phyloP scores from a whole-genome alignment of 2,888 invertebrate genomes.

The Chrysina gloriosa region DNA sequence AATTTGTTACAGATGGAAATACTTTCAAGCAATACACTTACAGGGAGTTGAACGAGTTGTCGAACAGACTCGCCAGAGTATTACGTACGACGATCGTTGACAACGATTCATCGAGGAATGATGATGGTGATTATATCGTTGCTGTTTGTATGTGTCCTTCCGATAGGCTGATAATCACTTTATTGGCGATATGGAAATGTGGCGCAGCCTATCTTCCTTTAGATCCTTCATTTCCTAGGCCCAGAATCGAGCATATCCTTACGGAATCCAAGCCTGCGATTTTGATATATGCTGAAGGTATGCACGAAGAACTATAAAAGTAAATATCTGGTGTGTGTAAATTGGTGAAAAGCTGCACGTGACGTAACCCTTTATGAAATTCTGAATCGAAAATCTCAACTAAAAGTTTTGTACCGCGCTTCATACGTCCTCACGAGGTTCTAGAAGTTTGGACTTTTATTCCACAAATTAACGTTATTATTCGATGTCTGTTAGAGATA shows the following conservation, averaged over 20 bases:
- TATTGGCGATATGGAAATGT: slow-evolving; percentile 82
- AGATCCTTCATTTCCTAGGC: slow-evolving; percentile 77
- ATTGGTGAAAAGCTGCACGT: too few relatives aligned
- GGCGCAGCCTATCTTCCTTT: slow-evolving; percentile 89
- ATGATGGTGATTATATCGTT: slow-evolving; percentile 79
- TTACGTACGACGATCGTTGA: slow-evolving; percentile 65
- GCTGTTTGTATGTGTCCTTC: slow-evolving; percentile 85
- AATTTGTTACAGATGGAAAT: slow-evolving; percentile 54
- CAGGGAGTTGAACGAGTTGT: slow-evolving; percentile 68
- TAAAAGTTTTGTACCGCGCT: too few relatives aligned
- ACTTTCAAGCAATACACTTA: slow-evolving; percentile 63
- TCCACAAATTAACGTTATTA: too few relatives aligned
- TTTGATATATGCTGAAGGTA: slow-evolving; percentile 75
- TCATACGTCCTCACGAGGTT: too few relatives aligned
- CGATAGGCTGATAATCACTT: slow-evolving; percentile 73
- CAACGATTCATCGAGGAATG: slow-evolving; percentile 66
- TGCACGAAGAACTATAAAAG: too few relatives aligned
- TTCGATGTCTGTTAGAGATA: too few relatives aligned
- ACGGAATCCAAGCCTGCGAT: slow-evolving; percentile 79
- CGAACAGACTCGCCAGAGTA: slow-evolving; percentile 71
- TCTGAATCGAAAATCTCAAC: too few relatives aligned
- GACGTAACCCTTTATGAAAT: too few relatives aligned
- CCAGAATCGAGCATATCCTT: slow-evolving; percentile 81
- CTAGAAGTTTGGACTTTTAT: too few relatives aligned
- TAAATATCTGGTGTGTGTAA: too few relatives aligned